Evolutionary conservation across 2,797 vertebrate species (phyloP).

Genomic region (Acrocephalus scirpaceus): DNA sequence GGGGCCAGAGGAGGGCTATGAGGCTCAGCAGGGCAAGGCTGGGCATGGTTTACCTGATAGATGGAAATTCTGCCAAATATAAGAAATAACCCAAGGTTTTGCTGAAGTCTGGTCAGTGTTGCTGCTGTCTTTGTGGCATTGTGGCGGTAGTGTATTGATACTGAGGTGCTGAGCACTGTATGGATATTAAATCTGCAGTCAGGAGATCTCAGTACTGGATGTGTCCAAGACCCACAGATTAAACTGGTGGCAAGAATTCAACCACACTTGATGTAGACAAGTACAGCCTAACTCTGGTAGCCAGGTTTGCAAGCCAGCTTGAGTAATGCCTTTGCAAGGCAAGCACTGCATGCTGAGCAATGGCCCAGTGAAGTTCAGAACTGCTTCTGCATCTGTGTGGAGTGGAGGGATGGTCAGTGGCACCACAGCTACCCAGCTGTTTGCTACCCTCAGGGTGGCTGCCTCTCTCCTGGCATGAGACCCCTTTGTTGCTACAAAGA

Average conservation of each 20-base stretch:
- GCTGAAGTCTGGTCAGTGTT: background rate
- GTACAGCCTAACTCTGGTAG: background rate
- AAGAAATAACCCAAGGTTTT: background rate
- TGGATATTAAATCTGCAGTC: background rate
- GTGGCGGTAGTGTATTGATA: background rate
- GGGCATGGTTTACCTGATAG: background rate
- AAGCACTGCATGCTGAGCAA: background rate
- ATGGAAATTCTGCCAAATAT: background rate
- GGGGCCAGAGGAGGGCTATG: background rate
- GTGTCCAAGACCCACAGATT: background rate
- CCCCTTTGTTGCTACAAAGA: background rate
- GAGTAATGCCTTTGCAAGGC: background rate
- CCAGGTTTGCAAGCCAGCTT: background rate
- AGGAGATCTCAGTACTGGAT: background rate
- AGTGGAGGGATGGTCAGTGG: background rate
- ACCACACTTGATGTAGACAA: background rate
- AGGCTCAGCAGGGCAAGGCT: background rate
- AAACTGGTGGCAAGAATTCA: background rate
- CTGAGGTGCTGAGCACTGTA: background rate
- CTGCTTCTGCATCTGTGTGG: background rate
- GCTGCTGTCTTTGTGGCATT: background rate
- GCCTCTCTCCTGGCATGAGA: background rate
- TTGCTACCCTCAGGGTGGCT: background rate
- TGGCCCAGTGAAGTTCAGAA: background rate
- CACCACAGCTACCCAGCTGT: accelerated